phyloP scores from a whole-genome alignment of 1,140 invertebrate species.

The Sipha flava region DNA sequence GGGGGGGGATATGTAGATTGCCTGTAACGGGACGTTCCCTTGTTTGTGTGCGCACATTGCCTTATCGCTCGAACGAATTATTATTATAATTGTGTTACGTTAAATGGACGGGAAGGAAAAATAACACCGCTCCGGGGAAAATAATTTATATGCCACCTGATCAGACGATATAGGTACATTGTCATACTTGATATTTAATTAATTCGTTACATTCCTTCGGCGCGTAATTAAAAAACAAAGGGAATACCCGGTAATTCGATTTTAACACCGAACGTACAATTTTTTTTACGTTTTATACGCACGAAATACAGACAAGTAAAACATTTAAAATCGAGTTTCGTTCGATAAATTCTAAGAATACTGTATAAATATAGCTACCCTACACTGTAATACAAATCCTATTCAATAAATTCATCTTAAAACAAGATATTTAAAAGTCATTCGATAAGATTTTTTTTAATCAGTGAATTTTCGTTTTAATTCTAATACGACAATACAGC shows the following conservation, averaged over 20 bases:
- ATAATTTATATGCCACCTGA: neutral
- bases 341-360: too few relatives aligned
- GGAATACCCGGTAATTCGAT: neutral
- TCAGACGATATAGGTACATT: neutral
- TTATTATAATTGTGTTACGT: neutral
- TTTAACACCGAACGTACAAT: neutral
- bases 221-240: neutral
- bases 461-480: too few relatives aligned
- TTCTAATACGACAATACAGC: too few relatives aligned
- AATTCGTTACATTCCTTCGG: neutral
- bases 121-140: neutral
- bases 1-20: too few relatives aligned
- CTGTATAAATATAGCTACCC: too few relatives aligned
- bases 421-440: too few relatives aligned
- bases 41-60: neutral
- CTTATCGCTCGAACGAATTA: neutral
- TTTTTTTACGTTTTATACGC: too few relatives aligned
- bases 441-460: too few relatives aligned
- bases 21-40: neutral
- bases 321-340: too few relatives aligned
- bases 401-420: too few relatives aligned
- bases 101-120: neutral
- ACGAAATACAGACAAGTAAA: too few relatives aligned
- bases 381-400: too few relatives aligned
- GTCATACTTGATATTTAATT: neutral